phyloP scores from a whole-genome alignment of 2,113 vertebrate species.

The Limnothrissa miodon region DNA sequence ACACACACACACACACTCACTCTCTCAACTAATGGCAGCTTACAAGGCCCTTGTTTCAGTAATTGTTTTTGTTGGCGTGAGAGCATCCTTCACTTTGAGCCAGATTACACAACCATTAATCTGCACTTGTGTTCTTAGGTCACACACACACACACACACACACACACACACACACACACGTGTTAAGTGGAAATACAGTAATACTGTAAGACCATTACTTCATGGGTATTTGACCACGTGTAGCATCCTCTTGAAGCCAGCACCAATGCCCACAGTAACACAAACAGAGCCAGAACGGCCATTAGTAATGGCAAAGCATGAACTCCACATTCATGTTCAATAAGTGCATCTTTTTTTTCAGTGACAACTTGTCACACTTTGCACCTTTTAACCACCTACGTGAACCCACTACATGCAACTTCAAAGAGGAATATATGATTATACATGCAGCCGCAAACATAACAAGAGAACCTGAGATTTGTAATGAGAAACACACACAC shows the following conservation, averaged over 20 bases:
- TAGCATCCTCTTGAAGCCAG: neutral
- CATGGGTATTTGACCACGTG: neutral
- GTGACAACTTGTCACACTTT: neutral
- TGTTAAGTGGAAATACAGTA: neutral
- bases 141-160: slow-evolving; percentile 24
- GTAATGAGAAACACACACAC: neutral
- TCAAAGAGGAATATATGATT: too few species aligned
- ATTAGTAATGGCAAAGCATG: neutral
- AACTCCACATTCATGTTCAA: neutral
- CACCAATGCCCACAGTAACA: neutral
- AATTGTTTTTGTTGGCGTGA: slow-evolving; percentile 4
- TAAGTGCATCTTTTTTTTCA: neutral
- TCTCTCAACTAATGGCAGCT: neutral
- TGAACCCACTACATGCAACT: too few species aligned
- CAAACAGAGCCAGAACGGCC: neutral
- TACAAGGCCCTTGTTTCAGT: neutral
- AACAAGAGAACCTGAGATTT: too few species aligned
- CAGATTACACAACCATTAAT: neutral
- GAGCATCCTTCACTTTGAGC: neutral
- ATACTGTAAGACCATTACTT: too few species aligned
- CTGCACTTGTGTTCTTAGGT: neutral
- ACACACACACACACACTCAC: neutral
- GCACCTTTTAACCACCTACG: too few species aligned
- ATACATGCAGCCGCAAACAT: too few species aligned
- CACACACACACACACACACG: neutral